These are phyloP conservation scores for Lithophane semibrunnea DNA, from an alignment of 2,888 invertebrate species.

Conservation along the genomic window DNA sequence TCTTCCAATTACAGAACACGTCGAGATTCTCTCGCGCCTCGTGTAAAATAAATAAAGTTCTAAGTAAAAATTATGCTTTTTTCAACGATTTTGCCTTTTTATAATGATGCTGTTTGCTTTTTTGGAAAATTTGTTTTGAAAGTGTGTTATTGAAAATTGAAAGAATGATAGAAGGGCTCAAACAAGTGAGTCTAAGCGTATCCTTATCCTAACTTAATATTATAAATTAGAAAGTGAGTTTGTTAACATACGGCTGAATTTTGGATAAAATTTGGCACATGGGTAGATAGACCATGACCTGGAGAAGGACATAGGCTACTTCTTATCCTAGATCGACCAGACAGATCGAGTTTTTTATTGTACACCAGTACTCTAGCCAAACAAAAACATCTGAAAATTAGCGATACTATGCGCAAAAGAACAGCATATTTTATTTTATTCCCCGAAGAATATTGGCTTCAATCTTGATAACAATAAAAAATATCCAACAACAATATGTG, in stretches of 20 bases:
- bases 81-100: neutral
- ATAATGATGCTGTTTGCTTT: neutral
- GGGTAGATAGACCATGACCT: too few species aligned
- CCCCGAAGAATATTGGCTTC: neutral
- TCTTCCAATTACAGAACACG: slow-evolving; percentile 44
- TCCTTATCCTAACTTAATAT: too few species aligned
- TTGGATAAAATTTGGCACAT: too few species aligned
- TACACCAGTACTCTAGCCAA: neutral
- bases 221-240: too few species aligned
- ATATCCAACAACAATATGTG: neutral
- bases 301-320: too few species aligned
- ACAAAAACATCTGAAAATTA: neutral
- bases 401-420: neutral
- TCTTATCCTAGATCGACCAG: too few species aligned
- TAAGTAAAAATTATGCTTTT: neutral
- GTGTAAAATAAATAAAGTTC: slow-evolving; percentile 29
- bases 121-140: too few species aligned
- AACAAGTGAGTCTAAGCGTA: neutral
- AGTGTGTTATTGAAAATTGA: too few species aligned
- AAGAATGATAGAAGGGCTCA: neutral
- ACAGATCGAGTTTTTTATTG: neutral
- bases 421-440: neutral
- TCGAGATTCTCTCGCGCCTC: slow-evolving; percentile 5
- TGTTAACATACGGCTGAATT: too few species aligned
- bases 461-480: neutral